Conservation (phyloP, 2,888 invertebrate species). For the Bembecia ichneumoniformis region DNA sequence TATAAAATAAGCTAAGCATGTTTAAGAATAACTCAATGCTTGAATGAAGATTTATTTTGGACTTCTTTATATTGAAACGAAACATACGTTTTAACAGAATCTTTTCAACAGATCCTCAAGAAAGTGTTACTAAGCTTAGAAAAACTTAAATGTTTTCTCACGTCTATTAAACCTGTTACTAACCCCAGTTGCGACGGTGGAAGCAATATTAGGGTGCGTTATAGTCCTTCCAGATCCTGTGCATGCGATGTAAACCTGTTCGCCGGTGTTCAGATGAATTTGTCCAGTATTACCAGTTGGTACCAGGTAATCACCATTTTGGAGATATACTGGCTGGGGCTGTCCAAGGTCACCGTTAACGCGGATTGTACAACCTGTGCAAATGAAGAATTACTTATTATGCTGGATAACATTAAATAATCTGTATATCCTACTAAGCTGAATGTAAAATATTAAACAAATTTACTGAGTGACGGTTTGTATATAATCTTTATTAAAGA, state of each 20-base stretch:
- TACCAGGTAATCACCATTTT: constrained; percentile 35
- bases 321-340: constrained; percentile 74
- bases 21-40: no score
- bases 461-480: background rate
- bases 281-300: constrained; percentile 43
- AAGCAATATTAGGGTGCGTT: constrained; percentile 33
- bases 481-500: background rate
- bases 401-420: no score
- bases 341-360: constrained; percentile 63
- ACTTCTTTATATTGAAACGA: no score
- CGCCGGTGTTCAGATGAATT: constrained; percentile 35
- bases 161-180: constrained; percentile 17
- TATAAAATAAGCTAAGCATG: no score
- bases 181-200: constrained; percentile 33
- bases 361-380: constrained; percentile 52
- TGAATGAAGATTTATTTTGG: no score
- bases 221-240: constrained; percentile 41
- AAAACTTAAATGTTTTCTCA: background rate
- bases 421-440: no score
- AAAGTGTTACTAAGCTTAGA: no score
- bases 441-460: no score
- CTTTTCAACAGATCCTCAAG: background rate
- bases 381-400: background rate
- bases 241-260: constrained; percentile 44
- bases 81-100: background rate